Evolutionary conservation across 2,888 invertebrate species (phyloP), one percentile per base, ranked within the genome.

Genomic region (Capitulum mitella): DNA sequence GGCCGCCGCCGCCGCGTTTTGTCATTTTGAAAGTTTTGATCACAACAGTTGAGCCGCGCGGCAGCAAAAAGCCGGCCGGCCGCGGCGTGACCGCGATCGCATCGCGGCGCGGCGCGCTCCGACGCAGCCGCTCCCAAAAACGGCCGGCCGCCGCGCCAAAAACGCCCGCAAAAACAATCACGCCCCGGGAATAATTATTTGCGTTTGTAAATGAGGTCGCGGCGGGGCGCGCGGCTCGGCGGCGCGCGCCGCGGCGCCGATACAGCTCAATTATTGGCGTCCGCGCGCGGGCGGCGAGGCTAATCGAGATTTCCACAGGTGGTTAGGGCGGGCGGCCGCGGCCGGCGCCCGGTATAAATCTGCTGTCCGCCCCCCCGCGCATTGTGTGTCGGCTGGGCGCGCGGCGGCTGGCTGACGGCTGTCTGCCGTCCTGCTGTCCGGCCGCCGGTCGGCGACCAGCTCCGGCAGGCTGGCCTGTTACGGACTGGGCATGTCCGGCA

Each of bases 21-120:
- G 70, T 70, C 70, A 29, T 70, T 70, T 70, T 70, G 70, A 70
- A 70, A 40, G 70, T 40, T 70, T 70, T 40, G 70, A 29, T 70
- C 70, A 70, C 70, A 70, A 70, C 70, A 70, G 40, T 70, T 26
- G 12, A 22, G 37, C 70, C 70, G 70, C 40, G 22, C 6, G 70
- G 26, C 40, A 40, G 37, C 26, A 70, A 70, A 70, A 70, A 70
- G 64, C 12, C 64, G 34, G 22, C 64, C 32, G 64, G 19, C 64
- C 34, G 64, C 19, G 19, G 16, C 64, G 64, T 64, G 64, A 32
- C 34, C 34, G 64, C 34, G 64, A 64, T 64, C 34, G 5, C 34
- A 64, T 64, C 64, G 29, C 14, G n/a, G 58, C 29, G 61, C 64
- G 37, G 54, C 16, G 3, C 40, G 37, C 54, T 26, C 58, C 37